Evolutionary conservation across 2,888 invertebrate genomes (phyloP), one percentile per base, ranked within the genome.

Genomic region (Leucophenga montana): DNA sequence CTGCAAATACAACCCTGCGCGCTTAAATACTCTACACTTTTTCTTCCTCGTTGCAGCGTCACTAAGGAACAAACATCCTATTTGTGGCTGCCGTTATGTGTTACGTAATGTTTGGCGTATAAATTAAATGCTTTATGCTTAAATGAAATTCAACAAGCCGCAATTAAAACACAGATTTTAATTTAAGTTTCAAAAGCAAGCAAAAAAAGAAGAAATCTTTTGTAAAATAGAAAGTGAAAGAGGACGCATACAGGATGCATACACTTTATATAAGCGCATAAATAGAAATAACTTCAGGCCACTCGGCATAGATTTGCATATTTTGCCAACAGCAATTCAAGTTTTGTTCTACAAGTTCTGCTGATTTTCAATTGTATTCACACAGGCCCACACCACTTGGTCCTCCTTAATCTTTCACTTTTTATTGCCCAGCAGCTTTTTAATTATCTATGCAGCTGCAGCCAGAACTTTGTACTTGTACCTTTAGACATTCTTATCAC

Each of bases 71-170:
- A 8, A 39, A 8, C 9, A 8, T 39, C 11, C 39, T 39, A 16
- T n/a, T 4, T 48, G 48, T 8, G 48, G 13, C 6, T n/a, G n/a
- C n/a, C n/a, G n/a, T n/a, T n/a, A n/a, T n/a, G n/a, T n/a, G n/a
- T n/a, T n/a, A n/a, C 13, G 46, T 4, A n/a, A 14, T 13, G 46
- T 14, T 14, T n/a, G 13, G 39, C 62, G 67, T 50, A 68, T 68
- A 68, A 68, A 68, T 68, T 68, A 61, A 61, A 68, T 18, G 61
- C 50, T 68, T 61, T 53, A 48, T 54, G 53, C 39, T 59, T 22
- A 68, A 67, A 69, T 71, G 67, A 71, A 71, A 73, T 71, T 70
- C 69, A 73, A 73, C 73, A 70, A 69, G 61, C 66, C 59, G 66
- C 73, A 73, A 71, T 71, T 73, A 73, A 73, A 70, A 73, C 57